Evolutionary conservation across 2,888 invertebrate species (phyloP), one percentile per base, ranked within the genome.

Genomic region (Yponomeuta plumbellus): DNA sequence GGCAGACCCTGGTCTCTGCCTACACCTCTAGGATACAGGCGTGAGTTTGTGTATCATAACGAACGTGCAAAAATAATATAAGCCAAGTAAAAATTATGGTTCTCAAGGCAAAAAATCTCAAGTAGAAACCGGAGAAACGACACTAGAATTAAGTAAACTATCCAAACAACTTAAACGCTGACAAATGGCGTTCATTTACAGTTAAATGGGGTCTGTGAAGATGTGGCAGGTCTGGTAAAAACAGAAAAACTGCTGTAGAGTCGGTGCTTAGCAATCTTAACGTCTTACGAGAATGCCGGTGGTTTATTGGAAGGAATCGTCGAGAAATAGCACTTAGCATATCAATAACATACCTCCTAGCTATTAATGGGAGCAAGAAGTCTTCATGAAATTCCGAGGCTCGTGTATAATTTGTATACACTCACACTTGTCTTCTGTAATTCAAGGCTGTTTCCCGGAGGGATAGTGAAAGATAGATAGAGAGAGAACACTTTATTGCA

Each of bases 171-270:
- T 68, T 67, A 75, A 76, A 78, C 74, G 73, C 76, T 80, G 77
- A 83, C 80, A 76, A 80, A 84, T 78, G 77, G 76, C 71, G 72
- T 71, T 74, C 76, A 75, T 83, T 81, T 81, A 80, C 77, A 76
- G 77, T 74, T 75, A 79, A 81, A 85, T 81, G 76, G 74, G 69
- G 74, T 74, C 78, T 77, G 80, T 77, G 76, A 76, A 79, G 74
- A 70, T 74, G 77, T 77, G 79, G 69, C 10, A 4, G 13, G 23
- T 13, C 39, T n/a, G 10, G 34, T 34, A 61, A 61, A n/a, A 34
- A 61, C 21, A 61, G 11, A 61, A 34, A 61, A 13, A 52, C 13
- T 17, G 8, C 17, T 52, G 13, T 17, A 5, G 17, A 52, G 44
- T 52, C 3, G 13, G 44, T 52, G 44, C 44, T 52, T 52, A 13